Evolutionary conservation across 1,140 invertebrate genomes (phyloP).

Genomic region (Adoxophyes honmai): DNA sequence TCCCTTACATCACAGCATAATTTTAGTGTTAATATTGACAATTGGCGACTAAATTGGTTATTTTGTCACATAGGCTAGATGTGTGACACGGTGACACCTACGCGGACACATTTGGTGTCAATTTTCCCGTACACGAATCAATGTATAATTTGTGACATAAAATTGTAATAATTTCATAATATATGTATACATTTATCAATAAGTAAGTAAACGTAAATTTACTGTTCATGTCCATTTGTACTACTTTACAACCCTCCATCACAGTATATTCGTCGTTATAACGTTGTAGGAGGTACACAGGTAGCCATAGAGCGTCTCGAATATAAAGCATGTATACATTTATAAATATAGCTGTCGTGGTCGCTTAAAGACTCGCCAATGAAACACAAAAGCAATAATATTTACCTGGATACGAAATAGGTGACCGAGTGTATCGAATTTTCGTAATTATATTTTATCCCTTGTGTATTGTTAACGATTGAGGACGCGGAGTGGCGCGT

Average conservation of each 20-base stretch:
- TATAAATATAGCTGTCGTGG: not conserved
- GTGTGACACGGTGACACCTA: not conserved
- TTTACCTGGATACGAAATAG: conserved; percentile 23
- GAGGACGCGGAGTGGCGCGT: conserved; percentile 14
- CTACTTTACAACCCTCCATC: conserved; percentile 6
- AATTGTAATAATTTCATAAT: conserved; percentile 1
- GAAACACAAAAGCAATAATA: conserved; percentile 46
- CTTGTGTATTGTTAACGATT: conserved; percentile 35
- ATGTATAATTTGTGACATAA: not conserved
- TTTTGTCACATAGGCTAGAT: not conserved
- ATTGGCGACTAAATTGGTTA: not conserved
- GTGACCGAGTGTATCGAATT: conserved; percentile 22
- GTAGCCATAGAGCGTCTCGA: not conserved
- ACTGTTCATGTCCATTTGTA: conserved; percentile 11
- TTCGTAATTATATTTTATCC: conserved; percentile 36
- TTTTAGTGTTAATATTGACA: not conserved
- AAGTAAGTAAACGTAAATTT: conserved; percentile 2
- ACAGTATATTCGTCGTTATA: conserved; percentile 5
- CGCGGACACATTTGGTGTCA: not conserved
- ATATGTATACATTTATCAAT: conserved; percentile 6
- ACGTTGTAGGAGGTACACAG: not conserved
- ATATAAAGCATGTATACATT: conserved; percentile 5
- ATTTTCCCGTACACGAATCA: conserved; percentile 13
- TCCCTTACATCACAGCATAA: not conserved
- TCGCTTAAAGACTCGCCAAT: conserved; percentile 22